A percentile compares a stretch with the other conserved stretches of the same genome.
phyloP scores from a whole-genome alignment of 2,113 vertebrate genomes.

The Nestor notabilis region DNA sequence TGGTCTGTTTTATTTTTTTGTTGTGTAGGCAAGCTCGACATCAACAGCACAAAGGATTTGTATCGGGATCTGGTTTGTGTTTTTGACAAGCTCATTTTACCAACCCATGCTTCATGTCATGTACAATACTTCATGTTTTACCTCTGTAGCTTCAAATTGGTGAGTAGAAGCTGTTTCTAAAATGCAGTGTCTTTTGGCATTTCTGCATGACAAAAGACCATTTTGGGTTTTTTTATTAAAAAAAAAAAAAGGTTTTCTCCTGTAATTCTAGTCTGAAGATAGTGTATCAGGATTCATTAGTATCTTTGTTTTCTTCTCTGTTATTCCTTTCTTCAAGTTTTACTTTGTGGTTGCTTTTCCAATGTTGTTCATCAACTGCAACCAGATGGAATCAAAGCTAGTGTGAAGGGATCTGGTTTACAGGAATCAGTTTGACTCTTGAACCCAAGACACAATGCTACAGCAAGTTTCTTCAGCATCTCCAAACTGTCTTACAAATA shows the following conservation, averaged over 20 bases:
- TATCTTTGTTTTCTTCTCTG: background rate
- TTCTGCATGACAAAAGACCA: no score
- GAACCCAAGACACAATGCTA: background rate
- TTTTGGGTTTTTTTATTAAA: background rate
- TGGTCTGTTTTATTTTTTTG: background rate
- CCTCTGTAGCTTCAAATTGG: slow-evolving; percentile 95
- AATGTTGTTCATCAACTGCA: background rate
- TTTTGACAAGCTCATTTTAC: slow-evolving; percentile 94
- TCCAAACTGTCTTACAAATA: background rate
- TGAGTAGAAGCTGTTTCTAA: slow-evolving; percentile 69
- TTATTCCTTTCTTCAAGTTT: background rate
- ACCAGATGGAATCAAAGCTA: background rate
- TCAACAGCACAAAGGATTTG: slow-evolving; percentile 85
- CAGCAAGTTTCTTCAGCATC: background rate
- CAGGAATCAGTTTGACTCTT: background rate
- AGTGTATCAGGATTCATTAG: background rate
- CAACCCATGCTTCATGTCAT: slow-evolving; percentile 92
- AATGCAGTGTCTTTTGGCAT: background rate
- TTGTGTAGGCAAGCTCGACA: slow-evolving; percentile 79
- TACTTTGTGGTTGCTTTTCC: background rate
- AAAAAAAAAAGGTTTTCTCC: background rate
- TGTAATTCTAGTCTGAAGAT: background rate
- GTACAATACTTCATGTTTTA: slow-evolving; percentile 94
- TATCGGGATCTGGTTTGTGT: slow-evolving; percentile 87
- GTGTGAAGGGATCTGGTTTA: background rate